phyloP scores from a whole-genome alignment of 2,113 vertebrate species.

The Cervus canadensis region DNA sequence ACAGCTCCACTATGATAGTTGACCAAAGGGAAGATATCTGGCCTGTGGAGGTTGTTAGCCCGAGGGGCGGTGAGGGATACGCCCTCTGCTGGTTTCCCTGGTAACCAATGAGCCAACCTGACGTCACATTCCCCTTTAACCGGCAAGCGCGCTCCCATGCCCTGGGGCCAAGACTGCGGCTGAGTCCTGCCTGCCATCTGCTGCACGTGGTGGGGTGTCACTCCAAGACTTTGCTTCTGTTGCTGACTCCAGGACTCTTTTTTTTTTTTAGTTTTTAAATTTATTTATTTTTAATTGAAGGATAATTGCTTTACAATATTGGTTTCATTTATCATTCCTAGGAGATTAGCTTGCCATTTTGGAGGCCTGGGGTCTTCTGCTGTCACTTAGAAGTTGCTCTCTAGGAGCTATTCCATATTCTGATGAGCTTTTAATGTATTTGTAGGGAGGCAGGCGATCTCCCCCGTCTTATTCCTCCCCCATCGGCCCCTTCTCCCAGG shows the following conservation, averaged over 20 bases:
- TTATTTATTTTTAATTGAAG: not conserved
- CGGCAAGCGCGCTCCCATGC: accelerated
- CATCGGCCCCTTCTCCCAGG: not conserved
- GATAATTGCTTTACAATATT: not conserved
- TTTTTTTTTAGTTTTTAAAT: not conserved
- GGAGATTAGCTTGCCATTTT: not conserved
- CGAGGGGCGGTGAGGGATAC: not conserved
- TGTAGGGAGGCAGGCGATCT: not conserved
- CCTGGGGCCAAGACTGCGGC: not conserved
- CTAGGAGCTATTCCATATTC: not conserved
- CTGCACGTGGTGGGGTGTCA: too few species aligned
- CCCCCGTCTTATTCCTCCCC: not conserved
- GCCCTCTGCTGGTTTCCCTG: not conserved
- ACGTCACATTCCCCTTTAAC: not conserved
- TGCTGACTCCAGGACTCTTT: not conserved
- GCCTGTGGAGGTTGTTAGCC: not conserved
- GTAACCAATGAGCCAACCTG: not conserved
- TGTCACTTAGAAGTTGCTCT: not conserved
- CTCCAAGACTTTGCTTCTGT: not conserved
- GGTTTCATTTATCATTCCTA: not conserved
- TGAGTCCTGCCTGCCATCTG: not conserved
- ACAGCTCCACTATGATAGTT: not conserved
- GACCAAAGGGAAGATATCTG: not conserved
- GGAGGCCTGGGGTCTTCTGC: not conserved
- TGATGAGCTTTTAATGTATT: not conserved